Base-by-base conservation (phyloP, 2,888 invertebrate genomes). In the Ceraclea dissimilis region DNA sequence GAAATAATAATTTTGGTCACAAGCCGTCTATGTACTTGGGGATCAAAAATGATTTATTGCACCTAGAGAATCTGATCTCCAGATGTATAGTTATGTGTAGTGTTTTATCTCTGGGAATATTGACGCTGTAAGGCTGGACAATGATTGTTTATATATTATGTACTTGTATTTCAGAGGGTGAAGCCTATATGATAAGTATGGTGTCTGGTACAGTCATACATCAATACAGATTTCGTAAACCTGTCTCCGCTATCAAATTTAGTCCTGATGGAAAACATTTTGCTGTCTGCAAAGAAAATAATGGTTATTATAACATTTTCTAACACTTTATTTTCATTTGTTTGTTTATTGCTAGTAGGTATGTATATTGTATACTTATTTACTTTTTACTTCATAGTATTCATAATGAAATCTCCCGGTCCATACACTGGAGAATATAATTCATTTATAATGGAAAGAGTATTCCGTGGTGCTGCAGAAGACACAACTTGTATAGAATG, bases 231-330 rank as follows among this genome's bases (percentile, higher is more conserved):
- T 95, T 96, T 68, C 88, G 88, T 66, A 78, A 83, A 56, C 80
- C 80, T 61, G 86, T 94, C 0, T 80, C 81, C 63, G 84, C 84
- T 51, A 80, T 96, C 0, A 84, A 83, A 66, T 99, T 98, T 71
- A 96, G 96, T 68, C 97, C 97, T 0, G 87, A 97, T 78, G 94
- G 95, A 19, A 88, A 86, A 76, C 87, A 90, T 67, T 90, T 97
- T 78, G 96, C 95, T 0, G 89, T 91, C 11, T 90, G 93, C 44
- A 89, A 91, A 70, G 88, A 86, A 65, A 88, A 86, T 67, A 85
- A 85, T 71, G 88, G 88, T 87, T 74, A 67, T 61, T 61, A n/a
- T 58, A 2, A 10, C 19, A 6, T 6, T n/a, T 17, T 44, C 5
- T 44, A 44, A n/a, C 5, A 16, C 16, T 39, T 39, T 4, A 39